Base-by-base conservation (phyloP, 1,140 invertebrate species). In the Aethina tumida region DNA sequence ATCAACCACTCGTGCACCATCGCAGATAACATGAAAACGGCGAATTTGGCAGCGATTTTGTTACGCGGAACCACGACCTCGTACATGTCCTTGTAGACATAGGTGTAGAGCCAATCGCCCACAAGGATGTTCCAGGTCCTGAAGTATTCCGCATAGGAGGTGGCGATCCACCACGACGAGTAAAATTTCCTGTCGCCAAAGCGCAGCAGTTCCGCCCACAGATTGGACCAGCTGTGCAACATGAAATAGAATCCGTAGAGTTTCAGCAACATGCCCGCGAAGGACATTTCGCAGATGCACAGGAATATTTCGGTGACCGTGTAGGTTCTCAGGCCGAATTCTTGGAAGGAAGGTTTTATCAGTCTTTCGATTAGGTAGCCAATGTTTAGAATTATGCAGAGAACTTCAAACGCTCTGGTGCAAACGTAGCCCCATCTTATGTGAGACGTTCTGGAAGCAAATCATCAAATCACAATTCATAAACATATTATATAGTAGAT, bases 81-180 rank as follows among this genome's bases (percentile, higher is more conserved):
- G 27, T 77, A 78, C n/a, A 85, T 56, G 50, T 95, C 92, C 51
- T 77, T 80, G 60, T 94, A 97, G 12, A 98, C 71, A 60, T 96
- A 95, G 1, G 79, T 78, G 49, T 93, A 89, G 0, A 97, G 67
- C 91, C 91, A 98, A 44, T 94, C 88, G 56, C 95, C 83, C 0
- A 97, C 91, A 0, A 96, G 78, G 8, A 87, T 71, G 59, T 97
- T 97, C 93, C 94, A 97, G 5, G 81, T 86, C n/a, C 90, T 73
- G 58, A 92, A 97, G 56, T 83, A 98, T 4, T 66, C 70, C 0
- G 74, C 73, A 58, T 83, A 95, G 1, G 77, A 77, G 2, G 77
- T 79, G 4, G 78, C 79, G 30, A 87, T 94, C 94, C 94, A 97
- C 94, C 93, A 97, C 52, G 95, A 89, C 79, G 76, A 77, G 53